Evolutionary conservation across 1,140 invertebrate genomes (phyloP).

Genomic region (Coboldia fuscipes): DNA sequence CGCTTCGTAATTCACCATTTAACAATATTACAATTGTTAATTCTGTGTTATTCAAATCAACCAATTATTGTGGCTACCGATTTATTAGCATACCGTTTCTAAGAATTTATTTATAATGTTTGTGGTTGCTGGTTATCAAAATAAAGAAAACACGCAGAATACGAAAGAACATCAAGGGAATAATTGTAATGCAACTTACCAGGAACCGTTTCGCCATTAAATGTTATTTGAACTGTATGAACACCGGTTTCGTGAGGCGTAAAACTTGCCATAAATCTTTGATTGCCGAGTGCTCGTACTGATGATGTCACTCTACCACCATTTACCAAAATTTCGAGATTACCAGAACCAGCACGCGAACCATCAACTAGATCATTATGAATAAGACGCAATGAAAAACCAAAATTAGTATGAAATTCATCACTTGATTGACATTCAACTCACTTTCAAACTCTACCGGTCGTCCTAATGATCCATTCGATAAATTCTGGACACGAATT

Average conservation of each 20-base stretch:
- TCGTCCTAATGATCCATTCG: conserved; percentile 65
- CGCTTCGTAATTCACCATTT: no score
- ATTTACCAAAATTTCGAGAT: conserved; percentile 91
- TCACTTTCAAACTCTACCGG: conserved; percentile 92
- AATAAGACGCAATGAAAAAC: no score
- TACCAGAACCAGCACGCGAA: conserved; percentile 80
- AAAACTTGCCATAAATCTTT: conserved; percentile 76
- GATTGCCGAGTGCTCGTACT: conserved; percentile 76
- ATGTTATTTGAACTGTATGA: conserved; percentile 85
- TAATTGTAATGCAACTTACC: conserved; percentile 50
- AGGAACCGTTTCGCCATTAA: conserved; percentile 82
- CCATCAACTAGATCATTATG: conserved; percentile 63
- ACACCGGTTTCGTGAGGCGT: conserved; percentile 67
- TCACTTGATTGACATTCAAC: no score
- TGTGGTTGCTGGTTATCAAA: no score
- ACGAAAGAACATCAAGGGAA: no score
- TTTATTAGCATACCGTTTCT: no score
- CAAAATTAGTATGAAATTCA: no score
- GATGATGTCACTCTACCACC: conserved; percentile 86
- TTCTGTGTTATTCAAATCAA: no score
- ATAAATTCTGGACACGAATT: conserved; percentile 66
- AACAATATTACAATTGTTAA: no score
- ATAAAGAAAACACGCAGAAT: no score
- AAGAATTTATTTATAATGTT: no score
- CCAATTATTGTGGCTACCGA: no score